phyloP scores from a whole-genome alignment of 2,797 vertebrate genomes.

The Cetoscarus ocellatus region DNA sequence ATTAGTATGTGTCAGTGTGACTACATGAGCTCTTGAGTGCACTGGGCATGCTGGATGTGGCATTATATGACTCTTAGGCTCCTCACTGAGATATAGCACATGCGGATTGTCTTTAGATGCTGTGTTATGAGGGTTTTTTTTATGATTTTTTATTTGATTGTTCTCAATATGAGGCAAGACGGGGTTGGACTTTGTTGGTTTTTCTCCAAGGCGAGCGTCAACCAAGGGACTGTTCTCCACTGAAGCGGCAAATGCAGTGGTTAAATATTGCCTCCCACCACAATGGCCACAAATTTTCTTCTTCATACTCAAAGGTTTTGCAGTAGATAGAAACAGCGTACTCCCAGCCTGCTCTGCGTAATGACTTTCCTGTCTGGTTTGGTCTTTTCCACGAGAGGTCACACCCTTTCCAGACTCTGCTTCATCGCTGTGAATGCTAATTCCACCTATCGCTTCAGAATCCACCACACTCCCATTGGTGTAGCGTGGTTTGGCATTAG shows the following conservation, averaged over 20 bases:
- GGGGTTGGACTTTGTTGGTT: constrained; percentile 33
- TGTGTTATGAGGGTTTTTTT: constrained; percentile 28
- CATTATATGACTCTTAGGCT: constrained; percentile 37
- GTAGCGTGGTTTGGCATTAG: constrained; percentile 66
- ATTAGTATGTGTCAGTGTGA: constrained; percentile 31
- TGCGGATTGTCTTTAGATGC: constrained; percentile 42
- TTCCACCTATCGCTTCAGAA: constrained; percentile 82
- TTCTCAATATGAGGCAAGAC: constrained; percentile 40
- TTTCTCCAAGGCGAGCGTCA: constrained; percentile 40
- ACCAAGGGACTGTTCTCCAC: constrained; percentile 22
- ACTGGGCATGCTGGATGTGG: constrained; percentile 72
- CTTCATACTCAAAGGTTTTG: constrained; percentile 51
- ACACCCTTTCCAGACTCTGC: constrained; percentile 29
- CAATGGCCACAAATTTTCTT: constrained; percentile 78
- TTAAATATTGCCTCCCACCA: constrained; percentile 69
- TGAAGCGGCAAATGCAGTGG: constrained; percentile 18
- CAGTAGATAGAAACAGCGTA: constrained; percentile 42
- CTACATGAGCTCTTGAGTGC: constrained; percentile 60
- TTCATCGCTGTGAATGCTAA: constrained; percentile 74
- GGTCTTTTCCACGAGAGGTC: constrained; percentile 34
- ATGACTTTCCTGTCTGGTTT: constrained; percentile 48
- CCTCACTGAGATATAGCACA: constrained; percentile 42
- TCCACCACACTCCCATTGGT: constrained; percentile 85
- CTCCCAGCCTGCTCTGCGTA: constrained; percentile 56
- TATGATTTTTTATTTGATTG: constrained; percentile 18